phyloP scores from a whole-genome alignment of 2,113 vertebrate species.

The Chloropsis cyanopogon region DNA sequence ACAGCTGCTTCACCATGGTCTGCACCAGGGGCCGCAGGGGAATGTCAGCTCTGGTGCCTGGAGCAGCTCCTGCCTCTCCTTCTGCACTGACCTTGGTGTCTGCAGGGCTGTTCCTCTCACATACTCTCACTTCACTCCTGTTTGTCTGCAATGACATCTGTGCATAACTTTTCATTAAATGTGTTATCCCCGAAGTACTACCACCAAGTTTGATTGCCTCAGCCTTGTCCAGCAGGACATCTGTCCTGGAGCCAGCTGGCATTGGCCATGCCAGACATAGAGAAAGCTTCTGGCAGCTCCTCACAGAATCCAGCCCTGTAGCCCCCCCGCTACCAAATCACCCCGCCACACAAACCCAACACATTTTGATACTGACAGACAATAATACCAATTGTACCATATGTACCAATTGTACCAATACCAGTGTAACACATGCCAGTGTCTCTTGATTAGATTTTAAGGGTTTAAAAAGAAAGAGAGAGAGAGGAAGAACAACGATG shows the following conservation, averaged over 20 bases:
- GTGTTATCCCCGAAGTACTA: neutral
- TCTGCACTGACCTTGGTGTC: neutral
- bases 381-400: neutral
- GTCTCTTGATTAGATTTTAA: neutral
- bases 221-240: neutral
- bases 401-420: too few species aligned
- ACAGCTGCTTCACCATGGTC: neutral
- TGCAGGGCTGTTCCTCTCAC: neutral
- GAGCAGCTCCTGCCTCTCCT: neutral
- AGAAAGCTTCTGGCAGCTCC: neutral
- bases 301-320: neutral
- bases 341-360: neutral
- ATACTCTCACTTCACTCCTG: neutral
- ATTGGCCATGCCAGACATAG: neutral
- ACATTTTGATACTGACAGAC: neutral
- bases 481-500: neutral
- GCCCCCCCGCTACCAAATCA: neutral
- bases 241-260: neutral
- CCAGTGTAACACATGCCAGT: neutral
- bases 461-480: neutral
- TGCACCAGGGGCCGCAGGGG: neutral
- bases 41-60: fast-evolving
- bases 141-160: neutral
- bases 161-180: neutral
- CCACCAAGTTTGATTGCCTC: neutral